A percentile compares a stretch with the other conserved stretches of the same genome.
phyloP scores from a whole-genome alignment of 2,888 invertebrate genomes.

The Germaria angustata region DNA sequence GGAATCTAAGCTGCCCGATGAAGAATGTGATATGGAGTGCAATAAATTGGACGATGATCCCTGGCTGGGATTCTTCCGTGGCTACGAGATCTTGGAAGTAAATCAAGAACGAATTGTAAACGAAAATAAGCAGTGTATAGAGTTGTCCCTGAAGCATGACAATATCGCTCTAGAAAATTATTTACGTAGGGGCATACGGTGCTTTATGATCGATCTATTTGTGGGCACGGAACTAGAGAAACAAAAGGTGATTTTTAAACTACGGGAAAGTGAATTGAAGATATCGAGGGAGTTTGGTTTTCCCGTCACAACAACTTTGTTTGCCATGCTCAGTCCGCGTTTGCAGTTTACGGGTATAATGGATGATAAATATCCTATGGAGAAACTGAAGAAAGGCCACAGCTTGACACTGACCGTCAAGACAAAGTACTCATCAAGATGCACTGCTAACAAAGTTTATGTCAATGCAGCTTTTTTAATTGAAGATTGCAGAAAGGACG shows the following conservation, averaged over 20 bases:
- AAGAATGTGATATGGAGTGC: neutral
- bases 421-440: constrained; percentile 68
- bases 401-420: constrained; percentile 70
- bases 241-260: constrained; percentile 70
- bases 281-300: constrained; percentile 72
- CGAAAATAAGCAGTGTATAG: constrained; percentile 73
- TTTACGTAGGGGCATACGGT: constrained; percentile 71
- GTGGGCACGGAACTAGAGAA: constrained; percentile 71
- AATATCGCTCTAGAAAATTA: neutral
- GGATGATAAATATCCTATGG: neutral
- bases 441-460: constrained; percentile 68
- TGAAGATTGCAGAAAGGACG: constrained; percentile 69
- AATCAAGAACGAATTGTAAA: constrained; percentile 62
- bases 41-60: constrained; percentile 31
- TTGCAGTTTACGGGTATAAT: constrained; percentile 73
- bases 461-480: constrained; percentile 75
- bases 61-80: constrained; percentile 73
- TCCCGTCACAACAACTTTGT: constrained; percentile 72
- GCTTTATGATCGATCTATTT: constrained; percentile 74
- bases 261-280: constrained; percentile 72
- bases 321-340: constrained; percentile 74
- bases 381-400: constrained; percentile 61
- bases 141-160: constrained; percentile 61
- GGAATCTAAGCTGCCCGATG: neutral
- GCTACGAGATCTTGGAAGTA: constrained; percentile 70